Conservation (phyloP, 2,797 vertebrate genomes). For the Poecilia picta region DNA sequence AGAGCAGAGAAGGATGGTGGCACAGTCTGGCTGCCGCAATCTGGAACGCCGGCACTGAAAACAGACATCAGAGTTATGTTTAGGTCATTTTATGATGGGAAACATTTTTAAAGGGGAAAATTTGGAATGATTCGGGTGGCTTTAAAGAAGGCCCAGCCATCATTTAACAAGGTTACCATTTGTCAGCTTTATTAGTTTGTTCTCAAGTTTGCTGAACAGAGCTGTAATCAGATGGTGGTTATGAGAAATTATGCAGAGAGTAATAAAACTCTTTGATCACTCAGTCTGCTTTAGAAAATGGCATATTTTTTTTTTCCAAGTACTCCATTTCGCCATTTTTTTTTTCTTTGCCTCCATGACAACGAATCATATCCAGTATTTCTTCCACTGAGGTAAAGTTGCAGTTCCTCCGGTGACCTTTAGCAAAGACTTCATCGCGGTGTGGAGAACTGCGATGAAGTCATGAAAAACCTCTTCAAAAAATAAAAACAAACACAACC, state of each 20-base stretch:
- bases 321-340: not conserved
- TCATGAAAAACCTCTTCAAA: not conserved
- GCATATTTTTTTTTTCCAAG: not conserved
- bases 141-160: not conserved
- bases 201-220: not conserved
- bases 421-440: not conserved
- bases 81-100: constrained; percentile 48
- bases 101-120: constrained; percentile 29
- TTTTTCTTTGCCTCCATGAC: not conserved
- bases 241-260: not conserved
- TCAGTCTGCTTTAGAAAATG: not conserved
- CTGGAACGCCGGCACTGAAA: constrained; percentile 55
- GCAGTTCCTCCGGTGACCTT: not conserved
- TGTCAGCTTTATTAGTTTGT: not conserved
- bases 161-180: constrained; percentile 1
- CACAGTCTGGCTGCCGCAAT: constrained; percentile 64
- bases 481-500: not conserved
- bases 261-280: constrained; percentile 1
- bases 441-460: too few relatives aligned
- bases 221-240: not conserved
- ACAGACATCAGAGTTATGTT: constrained; percentile 52
- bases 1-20: constrained; percentile 37
- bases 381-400: not conserved
- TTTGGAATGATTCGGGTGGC: constrained; percentile 47
- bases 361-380: not conserved